Evolutionary conservation across 2,888 invertebrate genomes (phyloP).

Genomic region (Tuberolachnus salignus): DNA sequence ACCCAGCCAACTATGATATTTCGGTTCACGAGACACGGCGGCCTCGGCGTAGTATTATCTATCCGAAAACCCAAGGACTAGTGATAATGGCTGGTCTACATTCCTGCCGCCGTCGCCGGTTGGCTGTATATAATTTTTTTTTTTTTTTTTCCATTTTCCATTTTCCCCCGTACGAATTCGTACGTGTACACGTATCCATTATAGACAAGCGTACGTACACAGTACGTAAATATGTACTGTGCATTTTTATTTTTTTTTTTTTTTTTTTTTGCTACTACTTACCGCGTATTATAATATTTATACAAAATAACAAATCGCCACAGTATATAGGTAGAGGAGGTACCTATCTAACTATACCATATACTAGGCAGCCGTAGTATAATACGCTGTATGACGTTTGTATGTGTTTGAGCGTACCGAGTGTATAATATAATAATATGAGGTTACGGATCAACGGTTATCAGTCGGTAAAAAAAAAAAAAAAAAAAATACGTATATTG

Average conservation of each 20-base stretch:
- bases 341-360: background rate
- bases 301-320: background rate
- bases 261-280: too few relatives aligned
- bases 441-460: constrained; percentile 32
- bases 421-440: background rate
- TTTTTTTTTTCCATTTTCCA: background rate
- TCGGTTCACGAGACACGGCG: constrained; percentile 54
- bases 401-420: background rate
- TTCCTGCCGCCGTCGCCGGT: constrained; percentile 38
- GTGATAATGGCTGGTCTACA: constrained; percentile 52
- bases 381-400: background rate
- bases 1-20: constrained; percentile 55
- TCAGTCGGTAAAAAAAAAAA: constrained; percentile 13
- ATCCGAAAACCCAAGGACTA: constrained; percentile 55
- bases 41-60: constrained; percentile 51
- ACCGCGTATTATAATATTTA: background rate
- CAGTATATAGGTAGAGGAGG: too few relatives aligned
- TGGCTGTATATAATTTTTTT: too few relatives aligned
- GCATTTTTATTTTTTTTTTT: background rate
- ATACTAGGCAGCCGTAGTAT: too few relatives aligned
- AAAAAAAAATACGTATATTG: background rate
- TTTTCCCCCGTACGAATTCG: background rate
- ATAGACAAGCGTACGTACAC: background rate
- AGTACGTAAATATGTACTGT: background rate
- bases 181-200: background rate